Conservation (phyloP, 2,113 vertebrate genomes). For the Theristicus caerulescens region DNA sequence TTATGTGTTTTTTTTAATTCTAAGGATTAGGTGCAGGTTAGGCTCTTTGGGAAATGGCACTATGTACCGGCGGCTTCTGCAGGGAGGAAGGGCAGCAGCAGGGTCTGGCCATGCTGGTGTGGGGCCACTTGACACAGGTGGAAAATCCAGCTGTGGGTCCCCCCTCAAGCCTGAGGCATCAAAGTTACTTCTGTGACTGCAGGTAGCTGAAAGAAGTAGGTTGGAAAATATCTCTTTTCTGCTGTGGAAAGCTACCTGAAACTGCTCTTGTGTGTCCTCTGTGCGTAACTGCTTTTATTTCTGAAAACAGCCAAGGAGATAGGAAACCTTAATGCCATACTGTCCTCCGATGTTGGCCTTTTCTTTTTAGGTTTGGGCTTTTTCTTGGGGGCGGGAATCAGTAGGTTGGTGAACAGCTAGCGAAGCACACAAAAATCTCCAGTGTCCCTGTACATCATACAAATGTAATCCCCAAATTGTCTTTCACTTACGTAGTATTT, state of each 20-base stretch:
- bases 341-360: not conserved
- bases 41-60: not conserved
- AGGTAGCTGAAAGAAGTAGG: not conserved
- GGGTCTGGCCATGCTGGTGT: not conserved
- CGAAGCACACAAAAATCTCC: not conserved
- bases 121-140: not conserved
- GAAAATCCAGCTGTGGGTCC: not conserved
- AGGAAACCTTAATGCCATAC: not conserved
- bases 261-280: not conserved
- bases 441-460: not conserved
- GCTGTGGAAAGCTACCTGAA: not conserved
- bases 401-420: not conserved
- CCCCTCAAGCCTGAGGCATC: not conserved
- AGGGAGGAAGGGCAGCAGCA: not conserved
- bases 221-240: not conserved
- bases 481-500: not conserved
- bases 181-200: not conserved
- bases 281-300: not conserved
- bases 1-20: not conserved
- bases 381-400: not conserved
- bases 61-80: not conserved
- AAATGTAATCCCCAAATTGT: not conserved
- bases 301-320: not conserved
- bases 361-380: not conserved
- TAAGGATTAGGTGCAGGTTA: not conserved